Evolutionary conservation across 2,888 invertebrate genomes (phyloP).

Genomic region (Clanis bilineata): DNA sequence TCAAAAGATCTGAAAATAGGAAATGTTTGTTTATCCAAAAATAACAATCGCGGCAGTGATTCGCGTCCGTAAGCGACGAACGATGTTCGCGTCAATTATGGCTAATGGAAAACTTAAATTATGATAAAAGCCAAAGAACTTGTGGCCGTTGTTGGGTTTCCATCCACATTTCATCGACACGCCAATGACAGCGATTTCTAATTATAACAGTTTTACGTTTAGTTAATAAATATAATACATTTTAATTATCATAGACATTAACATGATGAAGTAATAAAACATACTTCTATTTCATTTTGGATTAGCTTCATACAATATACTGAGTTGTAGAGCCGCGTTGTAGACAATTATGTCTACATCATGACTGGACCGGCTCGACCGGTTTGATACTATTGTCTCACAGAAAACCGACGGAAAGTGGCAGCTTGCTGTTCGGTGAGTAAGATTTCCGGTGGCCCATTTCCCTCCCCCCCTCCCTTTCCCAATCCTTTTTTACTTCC

Average conservation of each 20-base stretch:
- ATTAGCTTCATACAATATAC: background rate
- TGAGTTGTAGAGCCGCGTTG: no score
- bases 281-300: background rate
- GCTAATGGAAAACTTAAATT: conserved; percentile 82
- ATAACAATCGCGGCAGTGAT: conserved; percentile 71
- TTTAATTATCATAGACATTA: background rate
- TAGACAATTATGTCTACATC: no score
- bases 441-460: no score
- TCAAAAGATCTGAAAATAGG: conserved; percentile 71
- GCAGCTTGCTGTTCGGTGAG: no score
- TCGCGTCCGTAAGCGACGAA: conserved; percentile 77
- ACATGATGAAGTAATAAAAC: background rate
- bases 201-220: background rate
- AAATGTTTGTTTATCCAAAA: conserved; percentile 76
- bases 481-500: no score
- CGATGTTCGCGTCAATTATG: conserved; percentile 81
- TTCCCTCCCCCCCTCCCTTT: no score
- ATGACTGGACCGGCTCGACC: no score
- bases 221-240: background rate
- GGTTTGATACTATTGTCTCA: no score
- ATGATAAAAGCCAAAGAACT: conserved; percentile 79
- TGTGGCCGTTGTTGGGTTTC: conserved; percentile 63
- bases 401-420: no score
- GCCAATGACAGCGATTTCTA: conserved; percentile 36
- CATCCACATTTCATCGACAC: conserved; percentile 39